phyloP scores from a whole-genome alignment of 2,797 vertebrate species.

The Prionace glauca region DNA sequence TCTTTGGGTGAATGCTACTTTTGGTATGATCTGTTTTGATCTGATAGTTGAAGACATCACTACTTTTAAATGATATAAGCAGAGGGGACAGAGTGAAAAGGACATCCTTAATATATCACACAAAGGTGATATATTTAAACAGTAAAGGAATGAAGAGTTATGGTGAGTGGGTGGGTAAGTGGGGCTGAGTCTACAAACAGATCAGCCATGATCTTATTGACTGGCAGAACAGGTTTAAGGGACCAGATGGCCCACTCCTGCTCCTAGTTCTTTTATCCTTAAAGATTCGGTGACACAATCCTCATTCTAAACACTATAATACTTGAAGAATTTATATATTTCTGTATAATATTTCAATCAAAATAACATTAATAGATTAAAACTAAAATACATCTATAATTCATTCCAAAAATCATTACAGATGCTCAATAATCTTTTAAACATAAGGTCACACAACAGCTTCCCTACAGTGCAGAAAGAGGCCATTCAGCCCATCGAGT shows the following conservation, averaged over 20 bases:
- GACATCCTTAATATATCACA: neutral
- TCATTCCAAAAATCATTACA: neutral
- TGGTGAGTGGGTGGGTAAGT: too few relatives aligned
- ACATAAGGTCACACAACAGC: neutral
- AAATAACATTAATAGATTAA: neutral
- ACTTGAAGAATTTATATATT: neutral
- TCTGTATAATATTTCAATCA: neutral
- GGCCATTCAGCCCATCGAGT: too few relatives aligned
- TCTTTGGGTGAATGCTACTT: neutral
- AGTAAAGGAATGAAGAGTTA: too few relatives aligned
- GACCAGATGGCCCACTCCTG: too few relatives aligned
- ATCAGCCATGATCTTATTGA: too few relatives aligned
- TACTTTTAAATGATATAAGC: neutral
- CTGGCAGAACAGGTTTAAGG: too few relatives aligned
- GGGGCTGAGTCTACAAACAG: too few relatives aligned
- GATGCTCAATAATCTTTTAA: neutral
- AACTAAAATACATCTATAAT: neutral
- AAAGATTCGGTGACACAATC: neutral
- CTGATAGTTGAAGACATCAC: neutral
- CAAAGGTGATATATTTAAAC: neutral
- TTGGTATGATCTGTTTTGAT: slow-evolving; percentile 11
- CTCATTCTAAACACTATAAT: neutral
- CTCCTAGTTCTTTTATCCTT: too few relatives aligned
- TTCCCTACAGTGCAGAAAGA: too few relatives aligned
- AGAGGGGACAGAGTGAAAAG: neutral